Base-by-base conservation (phyloP, 92 coral and sea anemone species). In the Phymanthus crucifer region DNA sequence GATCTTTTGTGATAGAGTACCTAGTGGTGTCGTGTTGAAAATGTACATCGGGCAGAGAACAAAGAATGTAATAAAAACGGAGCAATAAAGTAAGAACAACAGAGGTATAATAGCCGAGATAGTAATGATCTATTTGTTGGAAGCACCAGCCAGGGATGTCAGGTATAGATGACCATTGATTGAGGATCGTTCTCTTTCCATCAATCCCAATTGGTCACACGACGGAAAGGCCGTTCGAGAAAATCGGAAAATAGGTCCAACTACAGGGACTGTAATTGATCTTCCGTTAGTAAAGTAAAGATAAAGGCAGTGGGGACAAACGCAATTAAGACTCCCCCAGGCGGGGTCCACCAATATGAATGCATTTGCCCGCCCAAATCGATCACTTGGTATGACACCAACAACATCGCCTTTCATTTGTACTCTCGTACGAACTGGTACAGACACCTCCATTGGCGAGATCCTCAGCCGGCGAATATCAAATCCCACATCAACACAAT, bases 251-350 rank as follows among this genome's bases (percentile, higher is more conserved):
- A 61, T 76, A 70, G 54, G 72, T 54, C 67, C 34, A 77, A 61
- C 68, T 70, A 77, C 81, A 77, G 52, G 72, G 47, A 77, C 65
- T 77, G 81, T 77, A 77, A 77, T 77, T 64, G 81, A 77, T 77
- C 81, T 77, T 77, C 81, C 81, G 81, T 77, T 77, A 69, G 58
- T 61, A 27, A 77, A 64, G 73, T 18, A 48, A 36, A 77, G 81
- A 38, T 77, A 77, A 76, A 21, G 54, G 67, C 47, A 64, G 64
- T 37, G 37, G 61, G 81, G 43, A 70, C 81, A 69, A 65, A 36
- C 70, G 40, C 81, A 77, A 77, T 77, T 77, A 77, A 69, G 23
- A 40, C 32, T 77, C 81, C 81, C 81, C 72, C 72, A 77, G 81
- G 81, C 81, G 67, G 38, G 72, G 72, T 64, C 68, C 68, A 33